Percentiles rank a stretch among this genome's conserved stretches.
phyloP scores from a whole-genome alignment of 2,888 invertebrate species.

The Drosophila fungiperda region DNA sequence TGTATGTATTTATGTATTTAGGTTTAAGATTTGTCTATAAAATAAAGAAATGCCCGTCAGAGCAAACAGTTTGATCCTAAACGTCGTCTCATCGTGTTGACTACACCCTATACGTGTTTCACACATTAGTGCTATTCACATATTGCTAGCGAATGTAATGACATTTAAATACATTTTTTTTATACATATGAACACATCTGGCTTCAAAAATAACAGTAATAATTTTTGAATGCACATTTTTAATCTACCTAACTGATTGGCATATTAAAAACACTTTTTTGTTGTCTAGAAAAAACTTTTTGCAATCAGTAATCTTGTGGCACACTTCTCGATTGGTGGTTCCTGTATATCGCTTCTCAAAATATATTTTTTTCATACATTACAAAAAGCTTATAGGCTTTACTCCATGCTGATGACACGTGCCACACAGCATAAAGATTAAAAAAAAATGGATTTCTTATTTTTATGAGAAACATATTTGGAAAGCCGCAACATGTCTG shows the following conservation, averaged over 20 bases:
- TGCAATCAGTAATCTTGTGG: background rate
- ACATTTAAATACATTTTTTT: slow-evolving; percentile 6
- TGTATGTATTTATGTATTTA: too few species aligned
- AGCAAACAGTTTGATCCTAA: too few species aligned
- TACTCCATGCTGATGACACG: background rate
- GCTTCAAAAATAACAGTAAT: background rate
- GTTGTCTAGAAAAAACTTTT: background rate
- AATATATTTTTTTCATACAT: background rate
- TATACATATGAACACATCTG: slow-evolving; percentile 9
- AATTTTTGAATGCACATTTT: background rate
- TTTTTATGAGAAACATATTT: slow-evolving; percentile 8
- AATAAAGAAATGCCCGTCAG: too few species aligned
- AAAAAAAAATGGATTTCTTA: slow-evolving; percentile 7
- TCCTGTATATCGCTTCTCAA: background rate
- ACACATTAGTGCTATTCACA: too few species aligned
- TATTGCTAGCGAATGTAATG: background rate
- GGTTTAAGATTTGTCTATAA: too few species aligned
- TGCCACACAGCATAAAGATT: background rate
- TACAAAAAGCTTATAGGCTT: background rate
- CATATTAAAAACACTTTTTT: background rate
- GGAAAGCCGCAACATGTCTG: background rate
- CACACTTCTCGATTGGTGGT: background rate
- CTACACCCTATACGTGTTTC: too few species aligned
- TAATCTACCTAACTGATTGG: background rate
- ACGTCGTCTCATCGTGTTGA: too few species aligned